Conservation (phyloP, 30 jellyfish, hydroid and myxozoan species). For the Nemopilema nomurai region DNA sequence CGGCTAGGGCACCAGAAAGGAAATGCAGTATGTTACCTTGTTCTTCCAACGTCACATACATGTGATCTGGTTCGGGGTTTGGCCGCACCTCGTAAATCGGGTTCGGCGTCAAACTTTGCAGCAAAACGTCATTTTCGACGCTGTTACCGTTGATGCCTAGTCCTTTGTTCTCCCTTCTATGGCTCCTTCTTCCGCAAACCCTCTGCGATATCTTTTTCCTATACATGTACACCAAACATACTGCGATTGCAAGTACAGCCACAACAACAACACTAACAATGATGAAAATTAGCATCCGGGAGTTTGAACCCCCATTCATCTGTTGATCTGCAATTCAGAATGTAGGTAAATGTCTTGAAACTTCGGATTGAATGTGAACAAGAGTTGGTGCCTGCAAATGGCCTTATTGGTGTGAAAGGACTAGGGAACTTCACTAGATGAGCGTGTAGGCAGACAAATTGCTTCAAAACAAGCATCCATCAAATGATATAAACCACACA, state of each 20-base stretch:
- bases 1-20: no score
- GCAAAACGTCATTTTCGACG: background rate
- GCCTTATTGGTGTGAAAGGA: no score
- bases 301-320: background rate
- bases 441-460: no score
- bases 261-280: background rate
- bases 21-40: background rate
- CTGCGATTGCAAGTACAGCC: background rate
- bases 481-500: no score
- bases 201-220: background rate
- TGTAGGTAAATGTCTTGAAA: background rate
- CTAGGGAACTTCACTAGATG: no score
- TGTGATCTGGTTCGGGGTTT: background rate
- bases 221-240: background rate
- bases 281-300: constrained; percentile 4
- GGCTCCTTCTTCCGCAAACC: background rate
- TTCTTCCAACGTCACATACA: background rate
- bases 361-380: no score
- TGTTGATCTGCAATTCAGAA: background rate
- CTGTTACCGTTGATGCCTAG: background rate
- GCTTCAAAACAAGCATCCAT: no score
- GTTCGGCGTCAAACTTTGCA: constrained; percentile 2
- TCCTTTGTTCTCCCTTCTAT: background rate
- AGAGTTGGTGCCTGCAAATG: no score
- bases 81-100: constrained; percentile 26